A percentile compares a stretch with the other conserved stretches of the same genome.
These are phyloP conservation scores for Spisula solida DNA, from an alignment of 2,888 invertebrate species.

Conservation along the genomic window DNA sequence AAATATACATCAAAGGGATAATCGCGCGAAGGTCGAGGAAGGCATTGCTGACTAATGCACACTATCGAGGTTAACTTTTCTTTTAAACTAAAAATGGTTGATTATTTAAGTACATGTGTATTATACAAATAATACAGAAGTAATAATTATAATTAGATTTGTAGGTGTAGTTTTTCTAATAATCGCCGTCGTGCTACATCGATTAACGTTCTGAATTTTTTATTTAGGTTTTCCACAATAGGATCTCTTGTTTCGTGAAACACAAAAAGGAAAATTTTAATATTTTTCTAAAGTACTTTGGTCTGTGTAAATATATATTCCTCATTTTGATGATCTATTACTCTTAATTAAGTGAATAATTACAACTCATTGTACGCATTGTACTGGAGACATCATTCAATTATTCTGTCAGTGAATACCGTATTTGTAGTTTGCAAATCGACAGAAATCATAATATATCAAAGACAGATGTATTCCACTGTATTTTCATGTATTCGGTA, in stretches of 20 bases:
- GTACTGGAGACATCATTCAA: neutral
- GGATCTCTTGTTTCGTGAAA: neutral
- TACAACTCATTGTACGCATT: neutral
- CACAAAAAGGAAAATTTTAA: neutral
- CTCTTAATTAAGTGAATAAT: neutral
- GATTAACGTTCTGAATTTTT: neutral
- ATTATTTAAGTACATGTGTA: too few relatives aligned
- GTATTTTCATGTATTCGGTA: neutral
- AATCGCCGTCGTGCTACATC: neutral
- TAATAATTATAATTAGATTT: neutral
- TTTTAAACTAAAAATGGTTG: too few relatives aligned
- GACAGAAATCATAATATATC: neutral
- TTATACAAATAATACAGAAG: too few relatives aligned
- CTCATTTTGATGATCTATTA: neutral
- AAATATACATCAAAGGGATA: too few relatives aligned
- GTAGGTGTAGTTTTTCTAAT: neutral
- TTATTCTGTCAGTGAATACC: neutral
- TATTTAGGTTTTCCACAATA: neutral
- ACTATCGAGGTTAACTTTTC: too few relatives aligned
- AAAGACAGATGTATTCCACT: neutral
- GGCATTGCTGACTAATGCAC: too few relatives aligned
- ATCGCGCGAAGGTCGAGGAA: too few relatives aligned
- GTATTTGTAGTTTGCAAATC: neutral
- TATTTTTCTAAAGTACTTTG: neutral
- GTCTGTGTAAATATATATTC: neutral